Evolutionary conservation across 2,113 vertebrate genomes (phyloP), one percentile per base, ranked within the genome.

Genomic region (Tonatia bakeri): DNA sequence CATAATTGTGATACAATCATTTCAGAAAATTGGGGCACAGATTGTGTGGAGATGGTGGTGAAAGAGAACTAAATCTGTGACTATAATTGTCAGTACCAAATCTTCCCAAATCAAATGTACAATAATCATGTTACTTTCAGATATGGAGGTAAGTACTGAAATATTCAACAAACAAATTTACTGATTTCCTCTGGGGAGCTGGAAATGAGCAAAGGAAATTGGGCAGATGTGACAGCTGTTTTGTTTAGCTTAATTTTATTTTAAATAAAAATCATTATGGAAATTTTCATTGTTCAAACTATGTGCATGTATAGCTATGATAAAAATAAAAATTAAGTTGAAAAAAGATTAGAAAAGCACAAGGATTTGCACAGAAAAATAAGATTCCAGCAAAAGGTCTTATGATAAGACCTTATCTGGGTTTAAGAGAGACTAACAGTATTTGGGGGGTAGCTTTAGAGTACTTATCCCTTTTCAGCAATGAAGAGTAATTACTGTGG

Each of bases 181-280:
- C n/a, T 33, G 22, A 28, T 33, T 96, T 26, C 19, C 22, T 80
- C 50, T 43, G 19, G 52, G 28, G 24, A 94, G 8, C 26, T 72
- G 52, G n/a, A 95, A 80, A 67, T 28, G 56, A n/a, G 59, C 28
- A 94, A 85, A 65, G 7, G 11, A 56, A 81, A 26, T 47, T 61
- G 1, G 50, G 36, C 19, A 45, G 28, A 89, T 67, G 2, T 67
- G 9, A 56, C 16, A 31, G 26, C 10, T 81, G 16, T 69, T 91
- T 75, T 65, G 43, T 54, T 80, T 83, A 75, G 47, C 67, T 84
- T 81, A 83, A 84, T 61, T 91, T 95, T 47, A 7, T 83, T 94
- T 75, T 59, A 91, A 85, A 81, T 67, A 75, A 80, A 33, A 56
- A 95, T 75, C 0, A 5, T 64, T 64, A 40, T 82, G 9, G 31